Evolutionary conservation across 2,888 invertebrate species (phyloP).

Genomic region (Anagyrus pseudococci): DNA sequence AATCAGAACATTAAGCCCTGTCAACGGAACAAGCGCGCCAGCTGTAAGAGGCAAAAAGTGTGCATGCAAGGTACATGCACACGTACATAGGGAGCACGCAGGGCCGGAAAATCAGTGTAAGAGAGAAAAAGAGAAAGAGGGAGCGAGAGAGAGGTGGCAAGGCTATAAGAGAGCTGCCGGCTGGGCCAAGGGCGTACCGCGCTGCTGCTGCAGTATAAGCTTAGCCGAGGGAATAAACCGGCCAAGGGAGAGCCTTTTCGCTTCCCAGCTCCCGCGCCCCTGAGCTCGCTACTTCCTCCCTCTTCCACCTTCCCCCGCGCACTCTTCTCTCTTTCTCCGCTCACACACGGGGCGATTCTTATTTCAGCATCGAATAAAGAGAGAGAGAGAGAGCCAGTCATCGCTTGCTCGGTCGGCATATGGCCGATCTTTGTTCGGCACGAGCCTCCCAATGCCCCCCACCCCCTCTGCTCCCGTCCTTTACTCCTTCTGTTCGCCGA

Average conservation of each 20-base stretch:
- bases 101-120: neutral
- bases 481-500: too few species aligned
- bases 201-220: neutral
- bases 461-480: neutral
- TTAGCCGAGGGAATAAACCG: neutral
- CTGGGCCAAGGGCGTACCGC: conserved; percentile 25
- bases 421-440: too few species aligned
- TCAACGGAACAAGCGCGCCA: too few species aligned
- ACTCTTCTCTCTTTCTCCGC: conserved; percentile 1
- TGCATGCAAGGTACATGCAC: too few species aligned
- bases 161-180: neutral
- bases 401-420: too few species aligned
- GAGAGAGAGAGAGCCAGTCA: too few species aligned
- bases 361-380: conserved; percentile 1
- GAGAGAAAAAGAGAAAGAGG: neutral
- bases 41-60: too few species aligned
- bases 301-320: conserved; percentile 1
- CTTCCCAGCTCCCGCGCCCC: conserved; percentile 12
- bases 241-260: conserved; percentile 22
- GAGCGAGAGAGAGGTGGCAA: neutral
- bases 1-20: too few species aligned
- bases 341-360: conserved; percentile 14
- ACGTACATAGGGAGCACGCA: too few species aligned
- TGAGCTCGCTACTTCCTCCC: conserved; percentile 2
- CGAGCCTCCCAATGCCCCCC: neutral